Evolutionary conservation across 2,888 invertebrate genomes (phyloP).

Genomic region (Chironomus tentans): DNA sequence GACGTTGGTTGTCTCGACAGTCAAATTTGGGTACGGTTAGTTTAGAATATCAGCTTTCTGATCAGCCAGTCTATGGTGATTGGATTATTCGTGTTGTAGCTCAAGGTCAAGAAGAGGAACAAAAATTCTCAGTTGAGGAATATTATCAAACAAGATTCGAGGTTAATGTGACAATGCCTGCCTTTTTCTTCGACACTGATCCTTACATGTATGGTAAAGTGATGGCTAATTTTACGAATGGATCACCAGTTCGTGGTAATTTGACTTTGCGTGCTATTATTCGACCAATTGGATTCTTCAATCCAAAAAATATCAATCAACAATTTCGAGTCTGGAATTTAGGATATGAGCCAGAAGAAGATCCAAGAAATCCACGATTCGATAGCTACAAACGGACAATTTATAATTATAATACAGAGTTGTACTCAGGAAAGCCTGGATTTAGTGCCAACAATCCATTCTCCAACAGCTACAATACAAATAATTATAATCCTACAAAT

Average conservation of each 20-base stretch:
- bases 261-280: slow-evolving; percentile 74
- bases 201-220: slow-evolving; percentile 74
- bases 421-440: slow-evolving; percentile 15
- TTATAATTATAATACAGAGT: slow-evolving; percentile 20
- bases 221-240: slow-evolving; percentile 93
- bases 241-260: slow-evolving; percentile 82
- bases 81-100: slow-evolving; percentile 87
- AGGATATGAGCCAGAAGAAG: slow-evolving; percentile 31
- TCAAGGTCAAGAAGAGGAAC: slow-evolving; percentile 78
- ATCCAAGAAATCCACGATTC: slow-evolving; percentile 27
- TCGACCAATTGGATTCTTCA: slow-evolving; percentile 55
- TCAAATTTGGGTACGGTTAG: slow-evolving; percentile 91
- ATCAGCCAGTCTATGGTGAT: slow-evolving; percentile 85
- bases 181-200: slow-evolving; percentile 85
- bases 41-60: slow-evolving; percentile 77
- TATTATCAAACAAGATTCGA: slow-evolving; percentile 93
- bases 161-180: slow-evolving; percentile 90
- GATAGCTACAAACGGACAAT: slow-evolving; percentile 4
- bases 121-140: slow-evolving; percentile 81
- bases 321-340: slow-evolving; percentile 42
- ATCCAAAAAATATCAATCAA: slow-evolving; percentile 49
- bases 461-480: background rate
- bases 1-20: slow-evolving; percentile 88
- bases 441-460: slow-evolving; percentile 13
- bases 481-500: background rate